A percentile compares a stretch with the other conserved stretches of the same genome.
phyloP scores from a whole-genome alignment of 2,113 vertebrate genomes.

The Pogona vitticeps region DNA sequence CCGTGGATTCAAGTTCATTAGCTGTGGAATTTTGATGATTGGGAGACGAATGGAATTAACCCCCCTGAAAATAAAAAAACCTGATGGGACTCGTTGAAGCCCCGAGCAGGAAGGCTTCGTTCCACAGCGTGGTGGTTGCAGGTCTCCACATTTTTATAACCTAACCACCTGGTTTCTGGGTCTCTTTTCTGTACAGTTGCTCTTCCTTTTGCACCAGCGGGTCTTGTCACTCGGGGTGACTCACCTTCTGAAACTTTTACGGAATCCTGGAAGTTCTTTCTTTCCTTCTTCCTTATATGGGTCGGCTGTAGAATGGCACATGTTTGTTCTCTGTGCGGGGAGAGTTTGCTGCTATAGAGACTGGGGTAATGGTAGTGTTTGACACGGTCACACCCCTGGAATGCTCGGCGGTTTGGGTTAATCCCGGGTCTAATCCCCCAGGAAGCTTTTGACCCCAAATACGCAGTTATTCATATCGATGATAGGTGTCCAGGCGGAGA shows the following conservation, averaged over 20 bases:
- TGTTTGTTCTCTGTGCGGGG: not conserved
- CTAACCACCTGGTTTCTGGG: not conserved
- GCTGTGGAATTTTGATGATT: no score
- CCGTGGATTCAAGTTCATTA: no score
- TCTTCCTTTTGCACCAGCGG: not conserved
- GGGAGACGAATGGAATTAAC: no score
- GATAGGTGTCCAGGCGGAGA: no score
- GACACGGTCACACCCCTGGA: not conserved
- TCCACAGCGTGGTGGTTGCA: no score
- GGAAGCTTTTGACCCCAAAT: not conserved
- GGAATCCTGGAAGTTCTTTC: not conserved
- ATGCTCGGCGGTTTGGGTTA: not conserved
- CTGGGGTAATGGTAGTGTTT: conserved; percentile 18
- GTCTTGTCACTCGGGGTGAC: conserved; percentile 22
- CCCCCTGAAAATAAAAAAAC: no score
- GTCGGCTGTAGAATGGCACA: not conserved
- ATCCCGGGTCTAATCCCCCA: not conserved
- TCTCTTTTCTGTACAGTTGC: not conserved
- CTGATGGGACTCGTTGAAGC: no score
- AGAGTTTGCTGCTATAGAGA: not conserved
- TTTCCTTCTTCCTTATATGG: conserved; percentile 54
- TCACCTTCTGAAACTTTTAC: conserved; percentile 40
- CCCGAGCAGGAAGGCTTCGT: no score
- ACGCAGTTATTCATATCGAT: no score
- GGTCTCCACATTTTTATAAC: no score